Conservation (phyloP, 2,113 vertebrate genomes). For the Aspiorhynchus laticeps region DNA sequence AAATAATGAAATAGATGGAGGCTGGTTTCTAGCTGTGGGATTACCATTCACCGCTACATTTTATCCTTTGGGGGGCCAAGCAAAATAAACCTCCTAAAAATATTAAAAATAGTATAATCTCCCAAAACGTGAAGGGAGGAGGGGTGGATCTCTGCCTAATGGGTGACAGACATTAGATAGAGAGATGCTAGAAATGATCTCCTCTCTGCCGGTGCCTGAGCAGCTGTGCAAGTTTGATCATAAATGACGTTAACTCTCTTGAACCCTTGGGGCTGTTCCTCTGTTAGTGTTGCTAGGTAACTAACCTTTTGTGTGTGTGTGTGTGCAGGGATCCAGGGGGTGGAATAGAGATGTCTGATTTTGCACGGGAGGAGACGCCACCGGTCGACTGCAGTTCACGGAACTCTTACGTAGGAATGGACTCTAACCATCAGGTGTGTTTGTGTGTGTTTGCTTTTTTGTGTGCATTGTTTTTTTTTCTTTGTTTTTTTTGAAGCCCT, state of each 20-base stretch:
- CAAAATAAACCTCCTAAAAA: constrained; percentile 19
- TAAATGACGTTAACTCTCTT: constrained; percentile 26
- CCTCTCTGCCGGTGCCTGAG: neutral
- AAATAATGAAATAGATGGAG: neutral
- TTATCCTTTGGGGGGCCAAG: neutral
- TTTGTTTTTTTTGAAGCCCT: neutral
- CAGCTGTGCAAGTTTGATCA: constrained; percentile 31
- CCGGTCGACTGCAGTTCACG: constrained; percentile 98
- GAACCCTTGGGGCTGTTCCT: constrained; percentile 26
- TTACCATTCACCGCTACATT: neutral
- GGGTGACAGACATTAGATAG: neutral
- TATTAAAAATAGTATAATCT: neutral
- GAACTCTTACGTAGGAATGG: constrained; percentile 95
- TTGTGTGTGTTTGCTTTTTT: constrained; percentile 44
- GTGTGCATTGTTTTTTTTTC: constrained; percentile 28
- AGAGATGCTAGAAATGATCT: constrained; percentile 18
- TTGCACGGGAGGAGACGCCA: constrained; percentile 93
- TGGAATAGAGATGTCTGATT: constrained; percentile 97
- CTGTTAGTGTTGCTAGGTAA: constrained; percentile 57
- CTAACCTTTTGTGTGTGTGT: constrained; percentile 43
- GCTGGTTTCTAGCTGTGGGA: neutral
- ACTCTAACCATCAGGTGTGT: constrained; percentile 88
- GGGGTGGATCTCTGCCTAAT: constrained; percentile 10
- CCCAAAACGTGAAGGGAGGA: neutral
- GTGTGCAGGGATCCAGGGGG: constrained; percentile 90